phyloP scores from a whole-genome alignment of 2,797 vertebrate genomes.

The Linurgus olivaceus region DNA sequence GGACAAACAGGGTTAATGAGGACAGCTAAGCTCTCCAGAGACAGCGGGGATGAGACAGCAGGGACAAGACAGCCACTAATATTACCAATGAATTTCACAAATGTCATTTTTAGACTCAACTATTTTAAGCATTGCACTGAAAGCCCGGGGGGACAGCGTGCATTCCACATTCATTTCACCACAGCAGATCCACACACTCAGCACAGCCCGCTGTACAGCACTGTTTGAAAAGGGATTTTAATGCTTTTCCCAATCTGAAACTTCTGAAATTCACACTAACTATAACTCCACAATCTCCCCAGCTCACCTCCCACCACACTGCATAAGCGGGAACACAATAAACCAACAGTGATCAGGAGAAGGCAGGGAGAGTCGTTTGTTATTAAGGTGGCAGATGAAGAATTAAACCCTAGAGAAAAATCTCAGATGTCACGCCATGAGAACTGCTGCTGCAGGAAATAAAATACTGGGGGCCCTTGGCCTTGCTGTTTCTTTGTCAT shows the following conservation, averaged over 20 bases:
- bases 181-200: background rate
- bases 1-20: background rate
- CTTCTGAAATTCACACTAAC: background rate
- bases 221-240: background rate
- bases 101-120: conserved; percentile 52
- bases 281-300: background rate
- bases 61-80: conserved; percentile 45
- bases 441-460: conserved; percentile 26
- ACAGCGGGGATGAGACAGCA: conserved; percentile 8
- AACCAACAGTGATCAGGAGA: too few relatives aligned
- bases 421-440: background rate
- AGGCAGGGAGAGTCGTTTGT: rapidly evolving
- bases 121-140: conserved; percentile 34
- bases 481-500: background rate
- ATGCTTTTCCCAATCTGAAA: background rate
- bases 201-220: background rate
- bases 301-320: rapidly evolving
- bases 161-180: conserved; percentile 1
- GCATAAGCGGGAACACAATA: background rate
- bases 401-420: conserved; percentile 15
- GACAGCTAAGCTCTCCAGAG: conserved; percentile 15
- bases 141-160: background rate
- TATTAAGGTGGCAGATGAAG: background rate
- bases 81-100: conserved; percentile 59
- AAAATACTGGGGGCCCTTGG: background rate